Evolutionary conservation across 1,140 invertebrate species (phyloP).

Genomic region (Aphis craccivora): DNA sequence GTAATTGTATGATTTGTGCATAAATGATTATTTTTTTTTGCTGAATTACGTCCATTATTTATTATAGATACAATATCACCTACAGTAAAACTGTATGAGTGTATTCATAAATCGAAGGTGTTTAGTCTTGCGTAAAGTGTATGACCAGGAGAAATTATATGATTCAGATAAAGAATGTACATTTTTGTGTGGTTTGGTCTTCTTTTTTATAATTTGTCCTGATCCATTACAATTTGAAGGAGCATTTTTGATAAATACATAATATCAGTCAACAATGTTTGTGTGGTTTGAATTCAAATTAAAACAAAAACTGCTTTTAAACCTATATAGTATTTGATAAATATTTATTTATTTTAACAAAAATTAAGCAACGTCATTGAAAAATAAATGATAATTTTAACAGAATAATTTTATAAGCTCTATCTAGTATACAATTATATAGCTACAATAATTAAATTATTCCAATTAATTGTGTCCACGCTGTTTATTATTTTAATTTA

Average conservation of each 20-base stretch:
- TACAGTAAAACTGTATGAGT: slow-evolving; percentile 12
- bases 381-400: too few species aligned
- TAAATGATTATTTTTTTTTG: neutral
- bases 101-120: slow-evolving; percentile 27
- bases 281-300: neutral
- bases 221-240: neutral
- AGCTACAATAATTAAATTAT: too few species aligned
- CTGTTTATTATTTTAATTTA: too few species aligned
- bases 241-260: neutral
- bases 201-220: neutral
- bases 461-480: too few species aligned
- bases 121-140: neutral
- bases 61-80: slow-evolving; percentile 37
- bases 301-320: neutral
- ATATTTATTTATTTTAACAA: too few species aligned
- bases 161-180: slow-evolving; percentile 15
- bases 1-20: slow-evolving; percentile 24
- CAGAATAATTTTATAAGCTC: too few species aligned
- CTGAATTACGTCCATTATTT: neutral
- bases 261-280: neutral
- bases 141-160: neutral
- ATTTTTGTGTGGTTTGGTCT: neutral
- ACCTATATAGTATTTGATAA: neutral
- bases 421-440: too few species aligned
- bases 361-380: too few species aligned